phyloP scores from a whole-genome alignment of 2,888 invertebrate species.

The Lypha dubia region DNA sequence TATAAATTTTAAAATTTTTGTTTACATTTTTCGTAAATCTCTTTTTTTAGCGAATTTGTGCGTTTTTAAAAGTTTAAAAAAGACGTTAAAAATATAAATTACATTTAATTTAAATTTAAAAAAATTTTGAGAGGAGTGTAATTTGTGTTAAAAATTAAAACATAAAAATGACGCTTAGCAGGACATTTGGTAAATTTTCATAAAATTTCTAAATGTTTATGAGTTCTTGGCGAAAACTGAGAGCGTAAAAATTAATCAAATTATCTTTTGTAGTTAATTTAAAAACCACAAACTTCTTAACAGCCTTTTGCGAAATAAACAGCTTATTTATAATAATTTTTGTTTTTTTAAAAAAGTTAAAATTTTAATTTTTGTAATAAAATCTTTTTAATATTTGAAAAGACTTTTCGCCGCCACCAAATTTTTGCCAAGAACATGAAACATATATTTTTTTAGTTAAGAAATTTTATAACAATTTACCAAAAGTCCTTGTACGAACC shows the following conservation, averaged over 20 bases:
- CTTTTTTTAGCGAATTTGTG: conserved; percentile 76
- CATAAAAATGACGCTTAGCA: conserved; percentile 79
- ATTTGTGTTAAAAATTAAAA: conserved; percentile 45
- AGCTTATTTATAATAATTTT: not conserved
- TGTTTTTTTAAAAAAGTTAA: no score
- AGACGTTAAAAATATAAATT: conserved; percentile 32
- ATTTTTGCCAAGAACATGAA: conserved; percentile 54
- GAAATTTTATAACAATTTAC: conserved; percentile 83
- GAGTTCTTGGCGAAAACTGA: conserved; percentile 29
- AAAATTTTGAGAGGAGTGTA: conserved; percentile 15
- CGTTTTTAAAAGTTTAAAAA: conserved; percentile 73
- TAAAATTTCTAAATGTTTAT: conserved; percentile 70
- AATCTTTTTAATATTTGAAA: not conserved
- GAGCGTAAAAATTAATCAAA: not conserved
- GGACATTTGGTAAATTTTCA: conserved; percentile 79
- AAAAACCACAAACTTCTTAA: not conserved
- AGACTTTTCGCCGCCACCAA: not conserved
- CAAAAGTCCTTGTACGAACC: conserved; percentile 84
- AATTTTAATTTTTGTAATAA: not conserved
- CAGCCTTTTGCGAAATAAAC: not conserved
- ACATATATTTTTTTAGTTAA: conserved; percentile 52
- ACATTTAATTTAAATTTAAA: conserved; percentile 20
- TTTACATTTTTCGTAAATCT: conserved; percentile 47
- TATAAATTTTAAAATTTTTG: conserved; percentile 65
- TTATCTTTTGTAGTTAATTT: no score